phyloP scores from a whole-genome alignment of 2,113 vertebrate genomes.

The Sceloporus tristichus region DNA sequence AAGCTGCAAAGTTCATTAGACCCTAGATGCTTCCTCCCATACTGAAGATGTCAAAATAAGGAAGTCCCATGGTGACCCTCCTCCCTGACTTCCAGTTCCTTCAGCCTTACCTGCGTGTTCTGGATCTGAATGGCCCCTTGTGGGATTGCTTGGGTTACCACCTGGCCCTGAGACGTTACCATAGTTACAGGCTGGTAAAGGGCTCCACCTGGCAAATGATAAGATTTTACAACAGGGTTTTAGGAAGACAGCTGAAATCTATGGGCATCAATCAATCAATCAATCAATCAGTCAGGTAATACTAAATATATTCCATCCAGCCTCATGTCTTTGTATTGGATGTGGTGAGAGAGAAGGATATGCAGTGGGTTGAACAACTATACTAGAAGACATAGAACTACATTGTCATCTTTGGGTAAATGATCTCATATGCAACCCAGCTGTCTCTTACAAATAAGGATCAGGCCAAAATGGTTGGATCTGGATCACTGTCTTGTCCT shows the following conservation, averaged over 20 bases:
- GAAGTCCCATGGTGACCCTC: rapidly evolving
- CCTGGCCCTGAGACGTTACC: constrained; percentile 99
- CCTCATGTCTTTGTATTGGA: neutral
- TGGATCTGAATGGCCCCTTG: constrained; percentile 97
- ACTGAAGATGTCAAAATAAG: neutral
- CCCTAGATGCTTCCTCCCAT: neutral
- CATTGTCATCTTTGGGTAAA: neutral
- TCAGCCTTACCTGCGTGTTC: constrained; percentile 89
- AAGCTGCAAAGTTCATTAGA: neutral
- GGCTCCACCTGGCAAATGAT: constrained; percentile 88
- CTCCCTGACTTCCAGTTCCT: neutral
- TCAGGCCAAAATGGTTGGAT: neutral
- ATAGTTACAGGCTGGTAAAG: constrained; percentile 99
- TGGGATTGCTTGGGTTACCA: constrained; percentile 93
- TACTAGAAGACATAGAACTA: neutral
- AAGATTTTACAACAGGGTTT: constrained; percentile 63
- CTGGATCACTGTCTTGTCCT: neutral
- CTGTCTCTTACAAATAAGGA: neutral
- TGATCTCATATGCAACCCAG: neutral
- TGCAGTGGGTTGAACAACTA: neutral
- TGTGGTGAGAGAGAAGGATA: neutral
- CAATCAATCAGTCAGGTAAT: neutral
- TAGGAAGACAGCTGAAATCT: constrained; percentile 10
- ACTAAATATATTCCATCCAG: too few relatives aligned
- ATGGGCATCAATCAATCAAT: neutral